Percentiles rank a stretch among this genome's conserved stretches.
These are phyloP conservation scores for human (Homo sapiens) DNA, from an alignment of 2,113 vertebrate species.

Conservation along the genomic window DNA sequence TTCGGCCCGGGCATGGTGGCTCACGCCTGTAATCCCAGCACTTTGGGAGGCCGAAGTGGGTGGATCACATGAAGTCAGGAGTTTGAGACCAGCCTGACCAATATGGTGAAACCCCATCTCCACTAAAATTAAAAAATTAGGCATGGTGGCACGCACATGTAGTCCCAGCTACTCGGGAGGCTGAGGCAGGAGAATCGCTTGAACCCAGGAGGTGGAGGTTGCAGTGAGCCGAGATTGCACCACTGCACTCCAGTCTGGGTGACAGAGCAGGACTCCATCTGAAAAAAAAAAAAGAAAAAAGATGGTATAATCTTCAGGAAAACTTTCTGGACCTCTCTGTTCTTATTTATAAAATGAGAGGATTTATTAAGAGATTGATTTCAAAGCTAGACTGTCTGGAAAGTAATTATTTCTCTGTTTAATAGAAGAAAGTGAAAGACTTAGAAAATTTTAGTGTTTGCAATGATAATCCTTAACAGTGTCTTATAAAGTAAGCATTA, in stretches of 20 bases:
- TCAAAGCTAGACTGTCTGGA: background rate
- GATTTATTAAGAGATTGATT: background rate
- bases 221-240: too few species aligned
- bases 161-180: too few species aligned
- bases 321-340: background rate
- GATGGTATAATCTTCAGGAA: background rate
- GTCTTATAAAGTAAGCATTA: conserved; percentile 6
- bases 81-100: too few species aligned
- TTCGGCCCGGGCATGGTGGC: background rate
- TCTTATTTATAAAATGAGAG: conserved; percentile 34
- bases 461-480: background rate
- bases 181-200: too few species aligned
- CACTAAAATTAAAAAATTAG: too few species aligned
- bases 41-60: too few species aligned
- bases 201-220: too few species aligned
- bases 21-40: too few species aligned
- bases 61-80: too few species aligned
- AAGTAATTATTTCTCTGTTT: background rate
- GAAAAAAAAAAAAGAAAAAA: background rate
- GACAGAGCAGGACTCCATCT: too few species aligned
- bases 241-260: too few species aligned
- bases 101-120: too few species aligned
- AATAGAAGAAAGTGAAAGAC: conserved; percentile 3
- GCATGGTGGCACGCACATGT: rapidly evolving
- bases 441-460: conserved; percentile 42